Percentiles rank a stretch among this genome's conserved stretches.
Conservation (phyloP, 2,888 invertebrate genomes). For the Busseola fusca region DNA sequence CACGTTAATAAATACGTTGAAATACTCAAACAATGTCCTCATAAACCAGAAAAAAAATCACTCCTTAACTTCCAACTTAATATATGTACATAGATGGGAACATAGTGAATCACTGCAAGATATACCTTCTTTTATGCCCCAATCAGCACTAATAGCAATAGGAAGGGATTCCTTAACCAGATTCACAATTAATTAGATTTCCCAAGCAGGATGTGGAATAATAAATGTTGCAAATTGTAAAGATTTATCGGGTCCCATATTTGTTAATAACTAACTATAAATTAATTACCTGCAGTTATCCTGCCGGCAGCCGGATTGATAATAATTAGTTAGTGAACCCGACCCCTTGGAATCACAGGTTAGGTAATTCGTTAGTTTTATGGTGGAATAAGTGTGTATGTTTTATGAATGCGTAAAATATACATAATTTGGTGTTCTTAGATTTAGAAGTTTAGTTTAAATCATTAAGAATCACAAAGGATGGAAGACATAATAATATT, state of each 20-base stretch:
- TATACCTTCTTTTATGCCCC: background rate
- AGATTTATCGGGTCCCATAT: slow-evolving; percentile 60
- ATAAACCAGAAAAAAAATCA: background rate
- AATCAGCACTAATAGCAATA: slow-evolving; percentile 11
- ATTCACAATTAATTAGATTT: slow-evolving; percentile 60
- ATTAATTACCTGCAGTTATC: slow-evolving; percentile 64
- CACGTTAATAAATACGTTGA: background rate
- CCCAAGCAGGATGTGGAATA: slow-evolving; percentile 61
- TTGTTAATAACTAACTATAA: slow-evolving; percentile 66
- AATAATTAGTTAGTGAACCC: slow-evolving; percentile 67
- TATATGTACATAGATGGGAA: background rate
- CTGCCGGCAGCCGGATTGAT: slow-evolving; percentile 58
- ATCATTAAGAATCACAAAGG: too few relatives aligned
- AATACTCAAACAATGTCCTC: too few relatives aligned
- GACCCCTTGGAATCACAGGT: slow-evolving; percentile 33
- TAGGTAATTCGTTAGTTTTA: too few relatives aligned
- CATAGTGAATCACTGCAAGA: background rate
- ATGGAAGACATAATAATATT: too few relatives aligned
- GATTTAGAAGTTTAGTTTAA: background rate
- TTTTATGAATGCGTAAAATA: slow-evolving; percentile 14
- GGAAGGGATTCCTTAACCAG: slow-evolving; percentile 19
- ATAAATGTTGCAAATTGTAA: slow-evolving; percentile 62
- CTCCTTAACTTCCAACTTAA: background rate
- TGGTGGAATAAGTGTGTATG: slow-evolving; percentile 42
- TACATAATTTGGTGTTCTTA: background rate